Percentiles rank a stretch among this genome's conserved stretches.
Conservation (phyloP, 2,888 invertebrate genomes). For the Neoscelio sp. region DNA sequence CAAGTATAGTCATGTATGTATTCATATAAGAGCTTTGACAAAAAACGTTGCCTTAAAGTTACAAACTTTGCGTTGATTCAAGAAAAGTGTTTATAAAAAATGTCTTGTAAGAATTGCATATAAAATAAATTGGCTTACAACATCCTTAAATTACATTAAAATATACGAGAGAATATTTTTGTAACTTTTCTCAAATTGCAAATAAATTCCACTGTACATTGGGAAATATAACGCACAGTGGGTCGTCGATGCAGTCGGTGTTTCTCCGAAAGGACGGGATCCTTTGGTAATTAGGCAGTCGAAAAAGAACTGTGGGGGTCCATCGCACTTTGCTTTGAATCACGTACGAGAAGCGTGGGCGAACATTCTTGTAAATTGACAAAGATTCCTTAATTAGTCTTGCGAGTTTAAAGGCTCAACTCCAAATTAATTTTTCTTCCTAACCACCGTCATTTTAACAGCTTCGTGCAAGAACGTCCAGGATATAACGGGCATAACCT, state of each 20-base stretch:
- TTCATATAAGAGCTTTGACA: too few species aligned
- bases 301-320: constrained; percentile 64
- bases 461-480: constrained; percentile 8
- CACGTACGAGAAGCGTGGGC: constrained; percentile 58
- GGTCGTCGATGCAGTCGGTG: constrained; percentile 64
- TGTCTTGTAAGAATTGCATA: constrained; percentile 4
- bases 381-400: constrained; percentile 65
- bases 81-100: too few species aligned
- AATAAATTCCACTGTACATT: constrained; percentile 48
- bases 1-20: too few species aligned
- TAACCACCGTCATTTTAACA: constrained; percentile 46
- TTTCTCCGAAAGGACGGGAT: constrained; percentile 72
- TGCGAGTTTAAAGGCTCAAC: constrained; percentile 37
- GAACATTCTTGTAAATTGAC: constrained; percentile 62
- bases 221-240: constrained; percentile 70
- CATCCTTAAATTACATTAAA: constrained; percentile 49
- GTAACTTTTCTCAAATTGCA: constrained; percentile 54
- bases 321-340: constrained; percentile 48
- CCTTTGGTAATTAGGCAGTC: constrained; percentile 78
- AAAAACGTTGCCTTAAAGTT: too few species aligned
- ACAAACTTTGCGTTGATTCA: too few species aligned
- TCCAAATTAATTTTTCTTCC: constrained; percentile 54
- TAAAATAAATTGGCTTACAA: constrained; percentile 37
- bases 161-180: constrained; percentile 42
- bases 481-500: constrained; percentile 24